phyloP scores from a whole-genome alignment of 2,888 invertebrate species.

The Xanthia icteritia region DNA sequence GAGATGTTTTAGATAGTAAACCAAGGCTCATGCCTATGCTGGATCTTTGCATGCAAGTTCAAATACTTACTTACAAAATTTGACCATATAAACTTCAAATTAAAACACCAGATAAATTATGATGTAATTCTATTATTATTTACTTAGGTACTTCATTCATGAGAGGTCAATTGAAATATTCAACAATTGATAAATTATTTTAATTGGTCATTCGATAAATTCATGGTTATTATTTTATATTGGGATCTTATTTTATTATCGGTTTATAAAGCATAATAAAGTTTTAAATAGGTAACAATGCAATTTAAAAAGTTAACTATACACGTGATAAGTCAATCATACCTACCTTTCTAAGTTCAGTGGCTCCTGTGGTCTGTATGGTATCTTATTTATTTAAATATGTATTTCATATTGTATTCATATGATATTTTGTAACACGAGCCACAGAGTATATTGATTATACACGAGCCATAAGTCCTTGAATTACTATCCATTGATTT shows the following conservation, averaged over 20 bases:
- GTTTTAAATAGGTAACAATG: conserved; percentile 24
- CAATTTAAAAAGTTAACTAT: conserved; percentile 15
- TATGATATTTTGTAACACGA: conserved; percentile 3
- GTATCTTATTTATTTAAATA: background rate
- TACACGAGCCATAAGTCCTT: background rate
- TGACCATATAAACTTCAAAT: background rate
- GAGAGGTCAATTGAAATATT: conserved; percentile 54
- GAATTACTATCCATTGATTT: too few species aligned
- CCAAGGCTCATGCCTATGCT: background rate
- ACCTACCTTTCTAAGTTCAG: conserved; percentile 32
- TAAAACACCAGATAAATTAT: conserved; percentile 31
- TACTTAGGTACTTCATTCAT: conserved; percentile 27
- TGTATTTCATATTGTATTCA: background rate
- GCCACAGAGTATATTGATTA: too few species aligned
- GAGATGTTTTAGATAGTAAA: background rate
- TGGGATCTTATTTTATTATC: conserved; percentile 19
- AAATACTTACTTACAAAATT: background rate
- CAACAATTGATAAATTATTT: conserved; percentile 50
- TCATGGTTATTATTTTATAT: conserved; percentile 41
- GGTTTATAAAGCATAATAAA: conserved; percentile 19
- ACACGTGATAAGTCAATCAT: conserved; percentile 11
- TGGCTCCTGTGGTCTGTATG: conserved; percentile 4
- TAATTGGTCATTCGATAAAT: conserved; percentile 52
- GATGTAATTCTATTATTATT: conserved; percentile 51
- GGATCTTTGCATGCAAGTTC: background rate